Conservation (phyloP, 2,113 vertebrate genomes). For the Antechinus stuartii region DNA sequence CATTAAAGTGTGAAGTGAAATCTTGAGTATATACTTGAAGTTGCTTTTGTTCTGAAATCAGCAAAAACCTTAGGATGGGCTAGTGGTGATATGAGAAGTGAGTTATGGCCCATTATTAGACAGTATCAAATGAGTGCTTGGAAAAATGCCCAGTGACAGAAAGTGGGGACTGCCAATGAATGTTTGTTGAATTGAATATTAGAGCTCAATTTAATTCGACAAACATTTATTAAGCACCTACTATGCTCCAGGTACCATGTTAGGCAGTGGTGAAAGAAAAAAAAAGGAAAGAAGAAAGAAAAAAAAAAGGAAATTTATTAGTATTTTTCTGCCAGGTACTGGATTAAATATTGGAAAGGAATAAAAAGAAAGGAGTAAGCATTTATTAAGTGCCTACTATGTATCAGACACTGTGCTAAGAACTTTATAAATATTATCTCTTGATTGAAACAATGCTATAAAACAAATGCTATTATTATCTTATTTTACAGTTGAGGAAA, state of each 20-base stretch:
- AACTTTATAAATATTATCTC: background rate
- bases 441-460: background rate
- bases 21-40: no score
- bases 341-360: background rate
- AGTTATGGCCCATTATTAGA: background rate
- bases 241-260: background rate
- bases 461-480: background rate
- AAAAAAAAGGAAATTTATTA: background rate
- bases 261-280: conserved; percentile 8
- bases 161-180: background rate
- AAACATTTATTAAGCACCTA: conserved; percentile 3
- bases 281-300: background rate
- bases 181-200: background rate
- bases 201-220: background rate
- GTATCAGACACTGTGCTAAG: background rate
- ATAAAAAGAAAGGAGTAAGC: background rate
- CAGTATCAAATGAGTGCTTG: background rate
- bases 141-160: background rate
- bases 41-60: background rate
- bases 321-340: background rate
- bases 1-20: no score
- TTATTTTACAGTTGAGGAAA: background rate
- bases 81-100: background rate
- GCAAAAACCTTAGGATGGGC: background rate
- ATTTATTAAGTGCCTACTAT: background rate